Evolutionary conservation across 2,113 vertebrate species (phyloP).

Genomic region (Neodon shergylaensis): DNA sequence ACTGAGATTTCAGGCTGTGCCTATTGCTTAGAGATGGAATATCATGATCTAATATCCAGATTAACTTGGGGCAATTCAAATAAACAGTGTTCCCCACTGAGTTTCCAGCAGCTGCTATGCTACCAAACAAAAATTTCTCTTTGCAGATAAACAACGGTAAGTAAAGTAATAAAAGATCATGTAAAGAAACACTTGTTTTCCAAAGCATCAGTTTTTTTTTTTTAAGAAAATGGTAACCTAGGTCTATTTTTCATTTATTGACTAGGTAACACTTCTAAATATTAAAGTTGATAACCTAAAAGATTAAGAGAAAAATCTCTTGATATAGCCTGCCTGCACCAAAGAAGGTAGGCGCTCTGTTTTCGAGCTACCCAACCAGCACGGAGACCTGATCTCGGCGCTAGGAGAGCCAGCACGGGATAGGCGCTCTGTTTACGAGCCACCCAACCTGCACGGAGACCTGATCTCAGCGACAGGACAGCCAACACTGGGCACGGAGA

Average conservation of each 20-base stretch:
- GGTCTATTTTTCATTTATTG: neutral
- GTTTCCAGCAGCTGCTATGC: neutral
- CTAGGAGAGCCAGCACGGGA: too few species aligned
- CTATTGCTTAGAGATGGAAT: neutral
- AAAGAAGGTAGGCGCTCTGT: too few species aligned
- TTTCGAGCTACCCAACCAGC: too few species aligned
- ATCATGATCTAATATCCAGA: neutral
- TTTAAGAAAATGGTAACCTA: neutral
- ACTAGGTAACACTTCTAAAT: neutral
- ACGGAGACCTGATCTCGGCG: too few species aligned
- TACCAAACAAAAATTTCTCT: neutral
- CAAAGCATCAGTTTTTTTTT: neutral
- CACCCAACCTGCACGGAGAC: too few species aligned
- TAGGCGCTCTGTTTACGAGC: too few species aligned
- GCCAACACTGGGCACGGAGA: too few species aligned
- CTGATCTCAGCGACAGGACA: too few species aligned
- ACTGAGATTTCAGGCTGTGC: conserved; percentile 1
- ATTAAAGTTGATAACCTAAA: neutral
- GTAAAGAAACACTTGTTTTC: neutral
- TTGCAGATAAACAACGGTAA: neutral
- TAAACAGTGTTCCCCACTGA: neutral
- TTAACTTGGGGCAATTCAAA: neutral
- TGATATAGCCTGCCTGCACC: too few species aligned
- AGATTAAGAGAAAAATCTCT: neutral
- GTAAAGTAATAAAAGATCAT: neutral